Conservation (phyloP, 2,113 vertebrate genomes). For the Chionomys nivalis region DNA sequence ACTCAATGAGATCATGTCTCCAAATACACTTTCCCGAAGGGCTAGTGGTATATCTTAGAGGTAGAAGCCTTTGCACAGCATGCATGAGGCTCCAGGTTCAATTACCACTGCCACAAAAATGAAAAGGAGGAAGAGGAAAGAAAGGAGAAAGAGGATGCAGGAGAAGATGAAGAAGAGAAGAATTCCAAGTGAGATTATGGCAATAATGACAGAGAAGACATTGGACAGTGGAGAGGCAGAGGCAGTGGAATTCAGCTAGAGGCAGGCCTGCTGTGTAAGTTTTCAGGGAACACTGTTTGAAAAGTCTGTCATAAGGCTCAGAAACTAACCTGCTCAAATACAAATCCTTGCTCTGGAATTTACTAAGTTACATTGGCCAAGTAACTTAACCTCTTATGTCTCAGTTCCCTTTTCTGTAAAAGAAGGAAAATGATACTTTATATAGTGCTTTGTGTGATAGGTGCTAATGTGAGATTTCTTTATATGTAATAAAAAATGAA, state of each 20-base stretch:
- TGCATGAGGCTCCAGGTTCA: neutral
- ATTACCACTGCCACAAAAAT: neutral
- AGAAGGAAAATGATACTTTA: neutral
- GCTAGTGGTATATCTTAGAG: neutral
- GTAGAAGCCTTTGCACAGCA: neutral
- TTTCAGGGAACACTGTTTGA: neutral
- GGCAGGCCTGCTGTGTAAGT: neutral
- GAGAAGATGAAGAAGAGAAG: neutral
- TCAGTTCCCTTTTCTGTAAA: neutral
- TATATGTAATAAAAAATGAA: neutral
- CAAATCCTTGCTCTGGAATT: neutral
- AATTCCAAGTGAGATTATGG: neutral
- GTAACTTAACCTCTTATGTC: neutral
- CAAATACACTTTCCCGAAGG: neutral
- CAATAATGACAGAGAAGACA: too few species aligned
- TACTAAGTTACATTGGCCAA: neutral
- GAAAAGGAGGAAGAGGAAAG: neutral
- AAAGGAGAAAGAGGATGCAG: neutral
- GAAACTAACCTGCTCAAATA: neutral
- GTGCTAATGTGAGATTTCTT: neutral
- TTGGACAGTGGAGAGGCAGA: neutral
- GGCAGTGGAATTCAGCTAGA: neutral
- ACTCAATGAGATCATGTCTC: neutral
- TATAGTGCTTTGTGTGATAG: neutral
- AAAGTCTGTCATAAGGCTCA: neutral